Conservation (phyloP, 2,113 vertebrate species). For the Saguinus midas region DNA sequence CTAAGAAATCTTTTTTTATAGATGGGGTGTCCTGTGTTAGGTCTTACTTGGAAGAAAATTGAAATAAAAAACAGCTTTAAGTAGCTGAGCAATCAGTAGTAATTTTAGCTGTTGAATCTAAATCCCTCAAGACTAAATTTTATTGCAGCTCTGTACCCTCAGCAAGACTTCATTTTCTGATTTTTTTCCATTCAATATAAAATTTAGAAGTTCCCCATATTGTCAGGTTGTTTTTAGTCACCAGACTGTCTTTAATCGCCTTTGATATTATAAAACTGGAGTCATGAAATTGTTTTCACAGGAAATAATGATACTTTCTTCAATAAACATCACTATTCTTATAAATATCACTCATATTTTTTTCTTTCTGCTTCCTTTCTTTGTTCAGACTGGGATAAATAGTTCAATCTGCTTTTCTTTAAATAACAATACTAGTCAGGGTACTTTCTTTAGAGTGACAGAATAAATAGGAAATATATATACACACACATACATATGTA, state of each 20-base stretch:
- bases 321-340: slow-evolving; percentile 57
- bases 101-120: background rate
- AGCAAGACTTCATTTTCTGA: background rate
- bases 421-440: background rate
- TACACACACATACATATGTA: no score
- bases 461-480: no score
- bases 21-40: background rate
- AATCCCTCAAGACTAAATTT: background rate
- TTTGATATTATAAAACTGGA: slow-evolving; percentile 14
- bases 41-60: slow-evolving; percentile 38
- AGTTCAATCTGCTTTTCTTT: background rate
- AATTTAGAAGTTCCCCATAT: background rate
- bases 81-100: background rate
- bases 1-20: background rate
- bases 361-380: background rate
- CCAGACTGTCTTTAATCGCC: background rate
- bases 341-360: slow-evolving; percentile 14
- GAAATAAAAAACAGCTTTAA: slow-evolving; percentile 20
- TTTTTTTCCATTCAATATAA: background rate
- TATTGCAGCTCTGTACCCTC: background rate
- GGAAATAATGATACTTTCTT: slow-evolving; percentile 11
- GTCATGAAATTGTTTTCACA: slow-evolving; percentile 17
- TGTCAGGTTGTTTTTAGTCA: slow-evolving; percentile 15
- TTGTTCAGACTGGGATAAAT: background rate
- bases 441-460: no score